phyloP scores from a whole-genome alignment of 2,113 vertebrate genomes.

The Australoheros scitulus region DNA sequence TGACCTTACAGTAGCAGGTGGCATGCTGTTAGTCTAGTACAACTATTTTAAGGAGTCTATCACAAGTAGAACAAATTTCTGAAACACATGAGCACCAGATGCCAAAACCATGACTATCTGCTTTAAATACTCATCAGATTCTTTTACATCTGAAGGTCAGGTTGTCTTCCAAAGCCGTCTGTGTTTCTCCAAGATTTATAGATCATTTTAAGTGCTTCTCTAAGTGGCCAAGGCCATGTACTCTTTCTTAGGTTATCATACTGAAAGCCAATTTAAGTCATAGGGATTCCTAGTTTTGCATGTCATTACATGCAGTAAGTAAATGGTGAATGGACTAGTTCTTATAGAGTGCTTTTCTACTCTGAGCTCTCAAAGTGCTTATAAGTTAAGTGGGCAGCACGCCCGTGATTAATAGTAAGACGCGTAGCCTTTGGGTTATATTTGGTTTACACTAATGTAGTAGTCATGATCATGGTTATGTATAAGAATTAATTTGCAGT shows the following conservation, averaged over 20 bases:
- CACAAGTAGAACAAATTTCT: neutral
- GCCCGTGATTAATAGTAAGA: too few relatives aligned
- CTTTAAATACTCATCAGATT: constrained; percentile 1
- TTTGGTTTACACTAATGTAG: neutral
- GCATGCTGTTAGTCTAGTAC: neutral
- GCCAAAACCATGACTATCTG: neutral
- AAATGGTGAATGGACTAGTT: too few relatives aligned
- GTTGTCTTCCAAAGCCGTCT: neutral
- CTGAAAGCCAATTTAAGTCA: too few relatives aligned
- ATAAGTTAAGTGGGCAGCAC: too few relatives aligned
- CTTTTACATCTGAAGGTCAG: neutral
- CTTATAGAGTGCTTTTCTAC: too few relatives aligned
- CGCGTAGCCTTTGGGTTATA: too few relatives aligned
- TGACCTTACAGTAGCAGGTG: neutral
- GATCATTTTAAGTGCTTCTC: neutral
- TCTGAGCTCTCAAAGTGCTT: too few relatives aligned
- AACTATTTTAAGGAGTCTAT: constrained; percentile 11
- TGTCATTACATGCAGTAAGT: too few relatives aligned
- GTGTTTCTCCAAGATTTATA: constrained; percentile 13
- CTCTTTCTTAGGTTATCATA: too few relatives aligned
- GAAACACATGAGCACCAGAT: neutral
- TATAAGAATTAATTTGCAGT: neutral
- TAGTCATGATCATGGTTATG: neutral
- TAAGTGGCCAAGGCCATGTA: neutral
- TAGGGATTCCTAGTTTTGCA: too few relatives aligned